Evolutionary conservation across 1,140 invertebrate genomes (phyloP).

Genomic region (Dinoponera quadriceps): DNA sequence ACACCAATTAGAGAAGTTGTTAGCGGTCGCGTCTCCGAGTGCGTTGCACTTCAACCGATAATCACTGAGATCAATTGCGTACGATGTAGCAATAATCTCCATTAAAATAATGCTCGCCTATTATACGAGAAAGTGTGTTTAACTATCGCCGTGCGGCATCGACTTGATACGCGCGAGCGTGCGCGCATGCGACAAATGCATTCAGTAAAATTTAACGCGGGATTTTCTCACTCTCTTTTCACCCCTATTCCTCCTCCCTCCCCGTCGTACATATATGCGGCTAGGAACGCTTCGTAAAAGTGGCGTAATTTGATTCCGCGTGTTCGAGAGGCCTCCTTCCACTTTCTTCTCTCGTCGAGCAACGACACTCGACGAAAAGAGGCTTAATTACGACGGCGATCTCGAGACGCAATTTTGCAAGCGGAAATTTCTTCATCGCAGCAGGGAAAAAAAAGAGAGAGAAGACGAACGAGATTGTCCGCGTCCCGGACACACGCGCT

Average conservation of each 20-base stretch:
- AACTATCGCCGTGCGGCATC: neutral
- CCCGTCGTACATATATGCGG: neutral
- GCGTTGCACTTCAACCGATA: neutral
- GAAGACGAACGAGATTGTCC: constrained; percentile 30
- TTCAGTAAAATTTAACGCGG: constrained; percentile 39
- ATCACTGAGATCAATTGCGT: constrained; percentile 4
- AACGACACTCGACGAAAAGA: constrained; percentile 44
- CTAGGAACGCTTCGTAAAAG: constrained; percentile 32
- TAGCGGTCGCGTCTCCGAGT: neutral
- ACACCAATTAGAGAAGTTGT: constrained; percentile 16
- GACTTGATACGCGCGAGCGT: neutral
- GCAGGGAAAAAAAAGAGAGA: neutral
- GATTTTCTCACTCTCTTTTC: neutral
- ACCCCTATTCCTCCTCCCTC: too few relatives aligned
- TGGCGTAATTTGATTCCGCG: constrained; percentile 23
- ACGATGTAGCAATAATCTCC: constrained; percentile 21
- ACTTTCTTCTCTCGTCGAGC: constrained; percentile 41
- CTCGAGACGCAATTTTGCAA: constrained; percentile 38
- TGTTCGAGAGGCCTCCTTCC: constrained; percentile 14
- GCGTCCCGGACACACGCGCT: neutral
- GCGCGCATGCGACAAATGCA: constrained; percentile 21
- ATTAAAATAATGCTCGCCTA: constrained; percentile 22
- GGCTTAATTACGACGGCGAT: constrained; percentile 43
- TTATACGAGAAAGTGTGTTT: constrained; percentile 32
- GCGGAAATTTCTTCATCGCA: constrained; percentile 46